These are phyloP conservation scores for Lacanobia wlatinum DNA, from an alignment of 2,888 invertebrate genomes.

Conservation along the genomic window DNA sequence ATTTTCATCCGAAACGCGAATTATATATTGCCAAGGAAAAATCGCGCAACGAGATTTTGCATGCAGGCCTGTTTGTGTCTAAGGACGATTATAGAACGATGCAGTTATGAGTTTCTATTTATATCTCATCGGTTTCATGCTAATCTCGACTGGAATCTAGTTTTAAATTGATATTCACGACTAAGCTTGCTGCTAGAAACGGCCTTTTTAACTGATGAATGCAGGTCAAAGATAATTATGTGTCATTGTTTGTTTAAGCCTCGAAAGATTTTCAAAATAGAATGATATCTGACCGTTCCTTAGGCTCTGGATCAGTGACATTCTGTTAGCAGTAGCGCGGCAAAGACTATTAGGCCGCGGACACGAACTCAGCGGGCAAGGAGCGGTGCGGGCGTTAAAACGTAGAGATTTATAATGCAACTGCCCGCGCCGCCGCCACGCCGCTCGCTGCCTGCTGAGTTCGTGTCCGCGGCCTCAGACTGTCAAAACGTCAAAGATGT, in stretches of 20 bases:
- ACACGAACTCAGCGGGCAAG: no score
- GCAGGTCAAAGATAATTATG: not conserved
- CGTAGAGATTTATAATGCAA: no score
- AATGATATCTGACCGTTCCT: no score
- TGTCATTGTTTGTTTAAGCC: not conserved
- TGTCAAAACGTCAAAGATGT: no score
- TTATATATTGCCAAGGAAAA: not conserved
- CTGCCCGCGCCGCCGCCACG: no score
- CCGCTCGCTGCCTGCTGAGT: no score
- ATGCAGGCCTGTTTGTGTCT: not conserved
- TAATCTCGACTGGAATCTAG: constrained; percentile 45
- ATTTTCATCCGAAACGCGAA: not conserved
- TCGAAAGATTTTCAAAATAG: not conserved
- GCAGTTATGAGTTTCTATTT: constrained; percentile 23
- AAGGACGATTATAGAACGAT: constrained; percentile 8
- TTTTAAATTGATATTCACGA: constrained; percentile 30
- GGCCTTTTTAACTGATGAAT: not conserved
- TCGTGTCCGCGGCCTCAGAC: no score
- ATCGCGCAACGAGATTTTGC: not conserved
- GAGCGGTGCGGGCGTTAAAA: no score
- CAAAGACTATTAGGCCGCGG: no score
- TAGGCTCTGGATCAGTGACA: no score
- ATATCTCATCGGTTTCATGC: constrained; percentile 25
- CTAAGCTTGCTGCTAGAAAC: not conserved
- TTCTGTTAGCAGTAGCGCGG: no score